phyloP scores from a whole-genome alignment of 2,888 invertebrate genomes.

The Heteropelma amictum region DNA sequence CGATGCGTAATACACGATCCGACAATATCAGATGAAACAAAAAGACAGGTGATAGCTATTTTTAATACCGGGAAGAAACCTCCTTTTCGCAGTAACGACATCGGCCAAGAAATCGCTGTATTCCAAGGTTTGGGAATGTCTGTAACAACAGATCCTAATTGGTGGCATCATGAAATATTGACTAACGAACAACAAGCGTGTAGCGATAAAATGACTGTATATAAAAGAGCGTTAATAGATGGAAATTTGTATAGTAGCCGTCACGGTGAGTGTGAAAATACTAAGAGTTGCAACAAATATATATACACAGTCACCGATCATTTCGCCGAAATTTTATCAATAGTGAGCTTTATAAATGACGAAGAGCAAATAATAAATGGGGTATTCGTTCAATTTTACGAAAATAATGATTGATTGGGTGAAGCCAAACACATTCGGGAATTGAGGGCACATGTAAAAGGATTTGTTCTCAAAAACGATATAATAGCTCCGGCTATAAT shows the following conservation, averaged over 20 bases:
- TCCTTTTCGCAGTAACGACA: conserved; percentile 10
- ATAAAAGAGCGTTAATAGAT: conserved; percentile 17
- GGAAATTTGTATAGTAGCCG: conserved; percentile 20
- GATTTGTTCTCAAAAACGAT: not conserved
- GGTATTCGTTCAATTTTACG: not conserved
- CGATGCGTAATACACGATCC: conserved; percentile 19
- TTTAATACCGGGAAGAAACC: conserved; percentile 18
- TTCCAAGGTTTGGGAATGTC: conserved; percentile 7
- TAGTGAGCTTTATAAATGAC: conserved; percentile 7
- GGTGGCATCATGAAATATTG: not conserved
- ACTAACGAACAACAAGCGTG: not conserved
- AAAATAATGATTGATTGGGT: not conserved
- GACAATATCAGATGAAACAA: conserved; percentile 4
- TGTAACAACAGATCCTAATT: not conserved
- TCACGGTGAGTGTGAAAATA: conserved; percentile 3
- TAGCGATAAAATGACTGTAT: not conserved
- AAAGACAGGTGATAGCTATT: not conserved
- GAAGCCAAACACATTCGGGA: conserved; percentile 4
- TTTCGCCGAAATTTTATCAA: conserved; percentile 7
- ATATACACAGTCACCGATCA: not conserved
- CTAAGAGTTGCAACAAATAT: conserved; percentile 15
- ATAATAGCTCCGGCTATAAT: no score
- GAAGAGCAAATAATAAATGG: conserved; percentile 2
- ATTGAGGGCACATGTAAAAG: not conserved
- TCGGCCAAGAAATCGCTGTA: conserved; percentile 10